Conservation (phyloP, 2,888 invertebrate genomes). For the Nephrotoma flavescens region DNA sequence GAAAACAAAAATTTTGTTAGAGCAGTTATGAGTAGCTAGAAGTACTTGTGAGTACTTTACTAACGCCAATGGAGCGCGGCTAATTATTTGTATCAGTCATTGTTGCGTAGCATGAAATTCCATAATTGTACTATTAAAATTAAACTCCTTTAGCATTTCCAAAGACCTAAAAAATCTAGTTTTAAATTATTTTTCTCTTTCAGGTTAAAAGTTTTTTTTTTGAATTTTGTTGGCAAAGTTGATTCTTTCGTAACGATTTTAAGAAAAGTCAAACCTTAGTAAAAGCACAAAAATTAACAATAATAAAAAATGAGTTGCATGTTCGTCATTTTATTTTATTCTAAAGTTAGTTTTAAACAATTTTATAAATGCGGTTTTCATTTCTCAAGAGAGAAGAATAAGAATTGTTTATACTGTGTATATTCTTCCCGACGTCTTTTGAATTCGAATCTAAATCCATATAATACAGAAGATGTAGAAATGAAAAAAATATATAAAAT, state of each 20-base stretch:
- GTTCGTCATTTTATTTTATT: not conserved
- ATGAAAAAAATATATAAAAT: not conserved
- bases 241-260: not conserved
- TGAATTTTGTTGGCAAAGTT: not conserved
- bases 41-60: too few relatives aligned
- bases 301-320: not conserved
- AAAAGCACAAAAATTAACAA: too few relatives aligned
- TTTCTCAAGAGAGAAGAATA: not conserved
- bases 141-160: too few relatives aligned
- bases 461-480: not conserved
- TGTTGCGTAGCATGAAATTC: too few relatives aligned
- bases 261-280: not conserved
- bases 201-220: not conserved
- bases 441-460: not conserved
- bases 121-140: too few relatives aligned
- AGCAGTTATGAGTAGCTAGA: too few relatives aligned
- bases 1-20: too few relatives aligned
- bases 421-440: not conserved
- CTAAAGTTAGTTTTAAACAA: not conserved
- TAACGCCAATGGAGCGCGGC: too few relatives aligned
- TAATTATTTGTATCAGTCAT: too few relatives aligned
- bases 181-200: too few relatives aligned
- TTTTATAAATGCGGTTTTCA: not conserved
- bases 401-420: not conserved
- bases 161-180: too few relatives aligned